Evolutionary conservation across 2,797 vertebrate genomes (phyloP).

Genomic region (Phylloscopus collybita): DNA sequence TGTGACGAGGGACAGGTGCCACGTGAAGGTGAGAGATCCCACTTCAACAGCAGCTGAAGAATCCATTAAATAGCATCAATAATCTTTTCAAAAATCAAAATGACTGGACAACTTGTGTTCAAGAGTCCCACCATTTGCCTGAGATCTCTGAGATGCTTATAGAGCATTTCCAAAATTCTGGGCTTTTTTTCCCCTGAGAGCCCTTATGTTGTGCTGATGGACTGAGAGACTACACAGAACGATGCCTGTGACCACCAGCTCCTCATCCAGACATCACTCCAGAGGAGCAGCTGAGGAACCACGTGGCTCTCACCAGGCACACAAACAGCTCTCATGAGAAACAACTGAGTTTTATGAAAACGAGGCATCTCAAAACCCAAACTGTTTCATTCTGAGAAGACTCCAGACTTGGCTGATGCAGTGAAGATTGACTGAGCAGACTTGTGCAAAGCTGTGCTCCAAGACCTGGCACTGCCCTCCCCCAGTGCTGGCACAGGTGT

Average conservation of each 20-base stretch:
- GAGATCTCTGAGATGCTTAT: neutral
- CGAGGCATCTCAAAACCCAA: neutral
- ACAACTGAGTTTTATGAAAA: neutral
- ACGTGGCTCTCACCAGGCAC: neutral
- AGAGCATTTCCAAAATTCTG: neutral
- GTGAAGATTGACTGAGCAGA: neutral
- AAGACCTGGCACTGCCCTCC: accelerated
- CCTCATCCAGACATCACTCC: neutral
- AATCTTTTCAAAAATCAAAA: neutral
- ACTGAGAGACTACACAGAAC: neutral
- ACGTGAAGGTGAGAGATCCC: neutral
- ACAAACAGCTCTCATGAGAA: neutral
- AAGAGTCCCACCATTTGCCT: neutral
- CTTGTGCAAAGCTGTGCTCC: neutral
- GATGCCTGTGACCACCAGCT: too few relatives aligned
- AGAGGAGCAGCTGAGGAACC: neutral
- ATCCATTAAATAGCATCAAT: neutral
- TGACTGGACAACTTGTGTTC: neutral
- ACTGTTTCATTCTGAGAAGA: neutral
- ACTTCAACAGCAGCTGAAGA: neutral
- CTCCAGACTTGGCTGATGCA: neutral
- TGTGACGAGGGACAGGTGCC: accelerated
- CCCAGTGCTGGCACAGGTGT: neutral
- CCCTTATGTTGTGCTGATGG: neutral
- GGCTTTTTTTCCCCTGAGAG: neutral